Percentiles rank a stretch among this genome's conserved stretches.
Evolutionary conservation across 2,888 invertebrate species (phyloP).

Genomic region (Phyto melanocephala): DNA sequence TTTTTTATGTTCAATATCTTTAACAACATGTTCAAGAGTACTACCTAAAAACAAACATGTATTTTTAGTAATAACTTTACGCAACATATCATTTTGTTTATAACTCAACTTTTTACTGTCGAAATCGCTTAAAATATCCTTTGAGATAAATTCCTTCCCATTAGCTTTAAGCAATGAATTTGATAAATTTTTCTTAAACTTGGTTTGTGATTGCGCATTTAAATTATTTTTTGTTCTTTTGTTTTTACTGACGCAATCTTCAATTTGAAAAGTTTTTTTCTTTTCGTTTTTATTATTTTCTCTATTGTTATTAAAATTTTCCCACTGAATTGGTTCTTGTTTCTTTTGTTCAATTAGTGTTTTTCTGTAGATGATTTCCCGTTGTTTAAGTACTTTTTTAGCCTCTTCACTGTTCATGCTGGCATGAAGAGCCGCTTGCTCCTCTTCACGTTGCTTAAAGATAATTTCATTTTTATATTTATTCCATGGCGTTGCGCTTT

Average conservation of each 20-base stretch:
- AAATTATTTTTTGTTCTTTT: neutral
- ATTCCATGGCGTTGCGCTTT: slow-evolving; percentile 73
- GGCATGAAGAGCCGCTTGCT: slow-evolving; percentile 37
- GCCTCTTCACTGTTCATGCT: slow-evolving; percentile 67
- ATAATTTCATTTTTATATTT: slow-evolving; percentile 72
- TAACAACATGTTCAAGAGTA: slow-evolving; percentile 44
- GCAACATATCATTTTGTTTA: slow-evolving; percentile 69
- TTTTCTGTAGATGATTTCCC: slow-evolving; percentile 72
- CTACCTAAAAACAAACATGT: neutral
- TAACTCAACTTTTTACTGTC: slow-evolving; percentile 65
- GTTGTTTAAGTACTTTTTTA: slow-evolving; percentile 66
- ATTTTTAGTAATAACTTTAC: slow-evolving; percentile 65
- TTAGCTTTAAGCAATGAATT: neutral
- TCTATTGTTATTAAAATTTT: slow-evolving; percentile 69
- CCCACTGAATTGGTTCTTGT: slow-evolving; percentile 72
- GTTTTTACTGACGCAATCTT: no score
- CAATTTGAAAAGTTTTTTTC: neutral
- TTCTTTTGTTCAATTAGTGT: slow-evolving; percentile 70
- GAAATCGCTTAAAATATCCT: slow-evolving; percentile 61
- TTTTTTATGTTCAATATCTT: slow-evolving; percentile 59
- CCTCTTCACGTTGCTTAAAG: slow-evolving; percentile 67
- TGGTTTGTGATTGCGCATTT: neutral
- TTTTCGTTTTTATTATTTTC: slow-evolving; percentile 4
- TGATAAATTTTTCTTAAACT: neutral
- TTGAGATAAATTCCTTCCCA: slow-evolving; percentile 30